Conservation (phyloP, 2,797 vertebrate genomes). For the Cryptoprocta ferox region DNA sequence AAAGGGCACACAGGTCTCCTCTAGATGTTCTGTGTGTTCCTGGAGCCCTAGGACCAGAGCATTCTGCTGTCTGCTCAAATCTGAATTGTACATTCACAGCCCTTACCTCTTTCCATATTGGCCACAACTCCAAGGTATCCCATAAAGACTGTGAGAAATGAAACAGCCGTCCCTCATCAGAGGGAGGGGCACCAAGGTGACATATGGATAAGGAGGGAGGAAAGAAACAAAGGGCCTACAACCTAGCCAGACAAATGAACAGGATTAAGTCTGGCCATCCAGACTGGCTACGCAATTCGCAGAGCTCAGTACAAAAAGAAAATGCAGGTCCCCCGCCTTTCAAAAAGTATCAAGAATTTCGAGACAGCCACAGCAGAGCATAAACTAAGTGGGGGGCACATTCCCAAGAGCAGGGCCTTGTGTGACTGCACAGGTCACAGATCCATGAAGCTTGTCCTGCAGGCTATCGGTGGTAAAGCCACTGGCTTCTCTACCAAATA, state of each 20-base stretch:
- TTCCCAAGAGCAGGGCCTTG: not conserved
- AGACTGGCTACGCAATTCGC: not conserved
- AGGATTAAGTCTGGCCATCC: not conserved
- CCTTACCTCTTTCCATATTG: not conserved
- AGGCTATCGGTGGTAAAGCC: not conserved
- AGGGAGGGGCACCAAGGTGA: not conserved
- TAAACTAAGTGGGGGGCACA: not conserved
- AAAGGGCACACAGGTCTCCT: rapidly evolving
- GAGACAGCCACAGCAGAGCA: not conserved
- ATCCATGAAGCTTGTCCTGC: not conserved
- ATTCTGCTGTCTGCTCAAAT: not conserved
- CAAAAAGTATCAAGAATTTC: not conserved
- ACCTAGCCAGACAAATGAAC: not conserved
- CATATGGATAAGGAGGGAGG: not conserved
- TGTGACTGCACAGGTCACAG: not conserved
- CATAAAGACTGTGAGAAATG: not conserved
- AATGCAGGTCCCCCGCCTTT: not conserved
- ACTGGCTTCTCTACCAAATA: not conserved
- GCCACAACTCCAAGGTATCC: not conserved
- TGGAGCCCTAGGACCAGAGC: not conserved
- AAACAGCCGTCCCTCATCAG: too few relatives aligned
- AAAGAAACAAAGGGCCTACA: not conserved
- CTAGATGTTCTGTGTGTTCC: not conserved
- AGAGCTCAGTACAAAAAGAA: not conserved
- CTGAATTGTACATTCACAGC: not conserved